Evolutionary conservation across 2,888 invertebrate genomes (phyloP).

Genomic region (Abscondita cerata): DNA sequence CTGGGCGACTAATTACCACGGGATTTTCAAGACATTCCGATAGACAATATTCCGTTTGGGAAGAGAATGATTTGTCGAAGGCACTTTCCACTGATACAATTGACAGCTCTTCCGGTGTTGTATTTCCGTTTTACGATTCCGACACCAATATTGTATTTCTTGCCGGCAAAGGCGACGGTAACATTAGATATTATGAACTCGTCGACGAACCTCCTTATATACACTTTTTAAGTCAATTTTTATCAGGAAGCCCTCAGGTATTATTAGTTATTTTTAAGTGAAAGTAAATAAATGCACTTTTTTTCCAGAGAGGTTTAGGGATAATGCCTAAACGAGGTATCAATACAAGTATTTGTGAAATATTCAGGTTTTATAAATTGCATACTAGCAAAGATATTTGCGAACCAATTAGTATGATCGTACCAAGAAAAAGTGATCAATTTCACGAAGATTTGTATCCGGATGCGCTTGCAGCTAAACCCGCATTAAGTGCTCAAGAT

Average conservation of each 20-base stretch:
- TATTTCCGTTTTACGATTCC: conserved; percentile 92
- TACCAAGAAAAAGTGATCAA: conserved; percentile 83
- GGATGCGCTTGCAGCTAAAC: conserved; percentile 83
- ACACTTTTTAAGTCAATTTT: conserved; percentile 90
- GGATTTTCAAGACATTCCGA: conserved; percentile 95
- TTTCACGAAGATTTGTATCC: conserved; percentile 93
- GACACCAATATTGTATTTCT: conserved; percentile 85
- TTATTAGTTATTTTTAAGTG: conserved; percentile 17
- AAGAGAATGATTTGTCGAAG: conserved; percentile 71
- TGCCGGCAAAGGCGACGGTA: conserved; percentile 89
- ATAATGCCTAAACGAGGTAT: conserved; percentile 93
- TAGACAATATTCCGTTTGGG: conserved; percentile 89
- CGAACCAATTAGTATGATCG: conserved; percentile 95
- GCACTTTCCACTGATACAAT: conserved; percentile 78
- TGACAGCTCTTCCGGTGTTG: conserved; percentile 84
- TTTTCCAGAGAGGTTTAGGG: conserved; percentile 79
- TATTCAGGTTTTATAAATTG: conserved; percentile 91
- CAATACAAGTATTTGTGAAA: conserved; percentile 81
- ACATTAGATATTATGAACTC: conserved; percentile 94
- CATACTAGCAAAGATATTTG: conserved; percentile 89
- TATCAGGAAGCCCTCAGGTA: conserved; percentile 88
- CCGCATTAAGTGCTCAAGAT: conserved; percentile 85
- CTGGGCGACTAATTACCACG: conserved; percentile 84
- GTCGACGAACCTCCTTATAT: conserved; percentile 90
- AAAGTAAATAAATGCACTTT: conserved; percentile 6